phyloP scores from a whole-genome alignment of 2,888 invertebrate species.

The Sussaba pulchella region DNA sequence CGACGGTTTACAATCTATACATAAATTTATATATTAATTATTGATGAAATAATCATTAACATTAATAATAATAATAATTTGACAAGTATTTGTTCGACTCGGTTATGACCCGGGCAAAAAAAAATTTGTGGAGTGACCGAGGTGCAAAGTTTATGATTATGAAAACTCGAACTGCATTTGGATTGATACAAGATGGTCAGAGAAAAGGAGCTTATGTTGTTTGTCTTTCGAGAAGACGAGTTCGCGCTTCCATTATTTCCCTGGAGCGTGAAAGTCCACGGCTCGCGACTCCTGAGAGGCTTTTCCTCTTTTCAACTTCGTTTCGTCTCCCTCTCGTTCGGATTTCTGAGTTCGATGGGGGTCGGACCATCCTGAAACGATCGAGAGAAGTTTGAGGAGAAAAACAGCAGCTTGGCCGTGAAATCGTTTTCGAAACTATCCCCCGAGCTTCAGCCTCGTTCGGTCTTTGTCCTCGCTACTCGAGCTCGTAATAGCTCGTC shows the following conservation, averaged over 20 bases:
- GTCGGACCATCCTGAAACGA: constrained; percentile 53
- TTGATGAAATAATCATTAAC: no score
- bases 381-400: constrained; percentile 38
- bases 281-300: constrained; percentile 47
- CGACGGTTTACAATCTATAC: no score
- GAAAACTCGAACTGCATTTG: constrained; percentile 30
- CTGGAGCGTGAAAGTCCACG: constrained; percentile 35
- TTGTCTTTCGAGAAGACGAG: constrained; percentile 28
- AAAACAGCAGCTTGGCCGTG: constrained; percentile 59
- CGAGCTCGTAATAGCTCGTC: constrained; percentile 64
- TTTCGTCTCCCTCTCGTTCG: constrained; percentile 10
- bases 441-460: constrained; percentile 51
- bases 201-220: not conserved
- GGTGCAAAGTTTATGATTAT: constrained; percentile 7
- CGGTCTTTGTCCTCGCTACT: constrained; percentile 60
- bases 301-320: constrained; percentile 45
- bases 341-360: constrained; percentile 50
- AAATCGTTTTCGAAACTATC: constrained; percentile 50
- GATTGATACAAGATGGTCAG: not conserved
- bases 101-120: no score
- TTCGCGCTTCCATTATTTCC: constrained; percentile 52
- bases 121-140: not conserved
- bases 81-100: no score
- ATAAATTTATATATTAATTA: no score
- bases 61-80: no score